Percentiles rank a stretch among this genome's conserved stretches.
Evolutionary conservation across 2,113 vertebrate species (phyloP).

Genomic region (Phrynocephalus versicolor): DNA sequence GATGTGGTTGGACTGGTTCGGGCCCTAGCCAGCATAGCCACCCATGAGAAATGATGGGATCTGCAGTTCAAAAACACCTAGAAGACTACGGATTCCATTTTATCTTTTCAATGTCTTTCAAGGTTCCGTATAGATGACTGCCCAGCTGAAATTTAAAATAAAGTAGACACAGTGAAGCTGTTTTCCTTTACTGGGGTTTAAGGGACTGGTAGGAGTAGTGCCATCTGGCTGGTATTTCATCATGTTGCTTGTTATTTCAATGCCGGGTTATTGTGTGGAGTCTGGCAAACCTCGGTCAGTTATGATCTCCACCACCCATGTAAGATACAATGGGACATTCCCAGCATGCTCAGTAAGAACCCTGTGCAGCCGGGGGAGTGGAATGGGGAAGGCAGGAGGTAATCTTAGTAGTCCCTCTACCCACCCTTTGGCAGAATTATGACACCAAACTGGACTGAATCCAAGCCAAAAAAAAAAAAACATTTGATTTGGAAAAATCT

Average conservation of each 20-base stretch:
- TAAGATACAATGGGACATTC: no score
- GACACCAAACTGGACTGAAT: no score
- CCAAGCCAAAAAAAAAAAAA: no score
- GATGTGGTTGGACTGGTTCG: not conserved
- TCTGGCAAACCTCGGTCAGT: not conserved
- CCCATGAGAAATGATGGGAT: not conserved
- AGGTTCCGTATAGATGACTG: not conserved
- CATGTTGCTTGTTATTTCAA: not conserved
- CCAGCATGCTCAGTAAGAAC: no score
- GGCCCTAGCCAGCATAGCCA: not conserved
- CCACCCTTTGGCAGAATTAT: no score
- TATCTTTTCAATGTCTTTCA: no score
- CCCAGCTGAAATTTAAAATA: not conserved
- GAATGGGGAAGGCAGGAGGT: no score
- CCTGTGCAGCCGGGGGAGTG: no score
- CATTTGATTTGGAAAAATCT: no score
- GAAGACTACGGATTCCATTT: not conserved
- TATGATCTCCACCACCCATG: no score
- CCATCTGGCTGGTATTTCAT: not conserved
- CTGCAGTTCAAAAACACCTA: not conserved
- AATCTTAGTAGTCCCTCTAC: no score
- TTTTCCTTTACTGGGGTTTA: not conserved
- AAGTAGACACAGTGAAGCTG: not conserved
- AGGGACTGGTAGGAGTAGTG: not conserved
- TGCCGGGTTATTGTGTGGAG: not conserved